Conservation (phyloP, 2,888 invertebrate species). For the Hypselothyrea guttata region DNA sequence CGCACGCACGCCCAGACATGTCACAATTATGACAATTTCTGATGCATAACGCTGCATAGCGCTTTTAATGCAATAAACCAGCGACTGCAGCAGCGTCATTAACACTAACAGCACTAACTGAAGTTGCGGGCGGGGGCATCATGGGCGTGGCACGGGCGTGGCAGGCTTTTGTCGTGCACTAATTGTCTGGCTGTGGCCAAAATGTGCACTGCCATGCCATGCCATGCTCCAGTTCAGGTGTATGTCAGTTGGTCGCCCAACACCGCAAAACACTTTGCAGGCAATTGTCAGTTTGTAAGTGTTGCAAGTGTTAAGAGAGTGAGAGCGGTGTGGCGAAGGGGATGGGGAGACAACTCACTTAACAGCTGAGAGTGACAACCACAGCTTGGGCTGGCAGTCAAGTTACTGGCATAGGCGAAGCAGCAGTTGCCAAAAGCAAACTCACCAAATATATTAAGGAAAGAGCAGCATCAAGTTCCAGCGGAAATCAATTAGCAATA, state of each 20-base stretch:
- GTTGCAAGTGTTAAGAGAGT: conserved; percentile 21
- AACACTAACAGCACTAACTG: conserved; percentile 66
- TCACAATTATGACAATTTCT: conserved; percentile 78
- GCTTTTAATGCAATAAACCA: conserved; percentile 77
- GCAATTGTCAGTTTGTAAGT: conserved; percentile 70
- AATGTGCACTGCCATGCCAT: conserved; percentile 65
- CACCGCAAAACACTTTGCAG: conserved; percentile 72
- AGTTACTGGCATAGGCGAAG: conserved; percentile 1
- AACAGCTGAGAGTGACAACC: conserved; percentile 67
- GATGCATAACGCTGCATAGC: conserved; percentile 73
- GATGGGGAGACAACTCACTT: conserved; percentile 41
- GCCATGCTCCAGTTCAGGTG: conserved; percentile 77
- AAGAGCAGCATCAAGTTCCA: not conserved
- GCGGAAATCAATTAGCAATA: conserved; percentile 74
- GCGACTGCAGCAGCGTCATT: conserved; percentile 63
- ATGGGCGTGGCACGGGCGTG: conserved; percentile 1
- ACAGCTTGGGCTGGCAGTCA: conserved; percentile 13
- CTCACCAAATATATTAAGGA: no score
- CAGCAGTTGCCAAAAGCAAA: not conserved
- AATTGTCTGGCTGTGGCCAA: conserved; percentile 69
- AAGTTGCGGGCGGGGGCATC: not conserved
- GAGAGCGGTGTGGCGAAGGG: conserved; percentile 11
- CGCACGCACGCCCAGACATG: conserved; percentile 66
- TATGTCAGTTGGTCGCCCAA: conserved; percentile 72
- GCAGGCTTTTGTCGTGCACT: conserved; percentile 69